A percentile compares a stretch with the other conserved stretches of the same genome.
Conservation (phyloP, 2,113 vertebrate species). For the Pelmatolapia mariae region DNA sequence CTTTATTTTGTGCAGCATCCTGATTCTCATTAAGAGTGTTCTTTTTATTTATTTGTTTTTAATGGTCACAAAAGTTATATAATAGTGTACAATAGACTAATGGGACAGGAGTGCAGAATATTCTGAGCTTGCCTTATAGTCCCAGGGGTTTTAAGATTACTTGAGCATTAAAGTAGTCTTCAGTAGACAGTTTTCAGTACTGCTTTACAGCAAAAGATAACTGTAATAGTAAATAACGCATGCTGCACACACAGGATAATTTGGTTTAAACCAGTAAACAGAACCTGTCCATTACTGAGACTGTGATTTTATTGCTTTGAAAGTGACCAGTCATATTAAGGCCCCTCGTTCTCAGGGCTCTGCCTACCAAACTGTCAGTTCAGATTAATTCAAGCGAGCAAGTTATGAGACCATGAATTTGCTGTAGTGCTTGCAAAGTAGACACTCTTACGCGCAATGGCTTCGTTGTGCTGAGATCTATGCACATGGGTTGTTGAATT, state of each 20-base stretch:
- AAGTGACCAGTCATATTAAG: not conserved
- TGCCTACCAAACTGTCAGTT: not conserved
- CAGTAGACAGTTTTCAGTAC: not conserved
- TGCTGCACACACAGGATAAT: not conserved
- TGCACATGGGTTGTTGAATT: not conserved
- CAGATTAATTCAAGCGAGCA: not conserved
- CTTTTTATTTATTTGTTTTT: not conserved
- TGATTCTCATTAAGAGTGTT: not conserved
- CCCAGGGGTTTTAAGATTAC: not conserved
- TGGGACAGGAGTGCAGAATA: not conserved
- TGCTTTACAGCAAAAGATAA: not conserved
- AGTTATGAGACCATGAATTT: not conserved
- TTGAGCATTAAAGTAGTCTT: not conserved
- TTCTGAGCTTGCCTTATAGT: not conserved
- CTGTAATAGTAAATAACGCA: not conserved
- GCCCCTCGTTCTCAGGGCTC: not conserved
- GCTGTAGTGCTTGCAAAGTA: not conserved
- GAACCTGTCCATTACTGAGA: not conserved
- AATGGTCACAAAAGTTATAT: not conserved
- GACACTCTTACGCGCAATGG: rapidly evolving
- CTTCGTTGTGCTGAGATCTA: not conserved
- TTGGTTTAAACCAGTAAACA: not conserved
- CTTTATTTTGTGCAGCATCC: not conserved
- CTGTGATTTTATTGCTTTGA: not conserved
- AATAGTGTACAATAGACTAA: not conserved